Evolutionary conservation across 2,113 vertebrate genomes (phyloP), one percentile per base, ranked within the genome.

Genomic region (Xenopus borealis): DNA sequence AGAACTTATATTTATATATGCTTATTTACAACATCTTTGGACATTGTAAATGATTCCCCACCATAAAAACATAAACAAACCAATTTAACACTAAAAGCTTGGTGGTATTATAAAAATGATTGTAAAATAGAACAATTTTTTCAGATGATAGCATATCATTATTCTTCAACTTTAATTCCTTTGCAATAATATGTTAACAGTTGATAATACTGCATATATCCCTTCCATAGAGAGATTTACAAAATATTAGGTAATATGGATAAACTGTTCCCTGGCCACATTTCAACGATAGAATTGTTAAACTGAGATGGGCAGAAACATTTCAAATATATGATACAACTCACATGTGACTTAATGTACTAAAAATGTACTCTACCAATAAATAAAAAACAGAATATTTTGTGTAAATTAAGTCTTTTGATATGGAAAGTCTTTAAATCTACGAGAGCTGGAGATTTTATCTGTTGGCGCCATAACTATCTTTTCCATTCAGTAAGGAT

Each of bases 381-480:
- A 40, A 40, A 40, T 40, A 40, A 40, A 27, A 27, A 27, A 27
- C 23, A 27, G 1, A 27, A 40, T 9, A 40, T 40, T 40, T 40
- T 40, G 8, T 40, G 33, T 40, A 9, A 40, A 40, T 6, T 33
- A 33, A 4, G 3, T 3, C 30, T 76, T 64, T 70, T 77, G 50
- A 64, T 77, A 85, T 77, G 82, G 78, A 79, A 75, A 72, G 80
- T 83, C 68, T 82, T 69, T 40, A 81, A 79, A 78, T 77, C 45
- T 80, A 83, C 78, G 65, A 80, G 86, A 67, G 61, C 45, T 71
- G 67, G 84, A 40, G 3, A 40, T 40, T 86, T 86, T 89, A 84
- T 87, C 86, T 84, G 72, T 67, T 83, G 71, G 75, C 87, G 81
- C 88, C 79, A 62, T 85, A 87, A 85, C 80, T 83, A 63, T 74